These are phyloP conservation scores for Alsophila aescularia DNA, from an alignment of 2,888 invertebrate species.

Conservation along the genomic window DNA sequence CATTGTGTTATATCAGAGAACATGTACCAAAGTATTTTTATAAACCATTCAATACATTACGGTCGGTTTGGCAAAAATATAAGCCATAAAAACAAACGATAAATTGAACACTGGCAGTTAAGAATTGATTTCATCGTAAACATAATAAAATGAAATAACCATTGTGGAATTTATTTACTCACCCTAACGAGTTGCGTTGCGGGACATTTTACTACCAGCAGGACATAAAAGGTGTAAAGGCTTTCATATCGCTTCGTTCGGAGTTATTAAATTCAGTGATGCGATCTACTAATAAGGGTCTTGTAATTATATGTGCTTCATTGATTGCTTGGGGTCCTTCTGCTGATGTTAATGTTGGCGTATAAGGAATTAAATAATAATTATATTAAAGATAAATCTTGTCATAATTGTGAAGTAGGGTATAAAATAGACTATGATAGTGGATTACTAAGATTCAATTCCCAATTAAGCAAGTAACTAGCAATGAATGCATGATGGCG, in stretches of 20 bases:
- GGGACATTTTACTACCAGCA: slow-evolving; percentile 52
- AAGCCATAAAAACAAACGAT: slow-evolving; percentile 46
- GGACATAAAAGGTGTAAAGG: slow-evolving; percentile 54
- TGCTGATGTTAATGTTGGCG: too few relatives aligned
- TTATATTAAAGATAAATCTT: too few relatives aligned
- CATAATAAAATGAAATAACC: slow-evolving; percentile 52
- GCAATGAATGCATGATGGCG: too few relatives aligned
- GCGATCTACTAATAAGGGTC: not conserved
- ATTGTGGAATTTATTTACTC: slow-evolving; percentile 52
- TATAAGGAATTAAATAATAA: too few relatives aligned
- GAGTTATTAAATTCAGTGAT: slow-evolving; percentile 49
- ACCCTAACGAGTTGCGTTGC: slow-evolving; percentile 46
- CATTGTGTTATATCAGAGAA: too few relatives aligned
- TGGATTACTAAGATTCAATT: too few relatives aligned
- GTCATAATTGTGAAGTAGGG: too few relatives aligned
- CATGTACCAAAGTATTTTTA: slow-evolving; percentile 15
- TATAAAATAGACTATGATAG: too few relatives aligned
- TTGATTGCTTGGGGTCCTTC: not conserved
- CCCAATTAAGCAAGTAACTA: too few relatives aligned
- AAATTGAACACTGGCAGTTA: slow-evolving; percentile 46
- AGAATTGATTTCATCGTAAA: slow-evolving; percentile 54
- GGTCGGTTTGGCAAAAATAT: slow-evolving; percentile 35
- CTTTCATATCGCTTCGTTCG: slow-evolving; percentile 42
- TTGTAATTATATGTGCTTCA: not conserved
- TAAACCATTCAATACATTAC: slow-evolving; percentile 5